Conservation (phyloP, 2,888 invertebrate species). For the Oxystoma pomonae region DNA sequence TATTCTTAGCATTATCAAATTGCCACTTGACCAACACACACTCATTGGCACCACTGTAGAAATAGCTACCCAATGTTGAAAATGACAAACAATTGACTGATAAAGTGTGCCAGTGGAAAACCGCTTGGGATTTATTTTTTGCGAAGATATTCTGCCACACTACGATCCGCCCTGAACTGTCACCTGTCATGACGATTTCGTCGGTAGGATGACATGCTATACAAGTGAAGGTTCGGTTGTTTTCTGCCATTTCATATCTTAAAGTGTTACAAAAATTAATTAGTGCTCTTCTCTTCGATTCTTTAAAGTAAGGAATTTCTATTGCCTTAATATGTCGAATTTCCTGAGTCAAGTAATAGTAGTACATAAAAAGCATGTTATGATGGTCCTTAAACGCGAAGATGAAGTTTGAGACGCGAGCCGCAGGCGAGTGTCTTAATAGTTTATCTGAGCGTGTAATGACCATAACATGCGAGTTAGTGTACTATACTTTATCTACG, state of each 20-base stretch:
- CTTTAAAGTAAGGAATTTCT: too few species aligned
- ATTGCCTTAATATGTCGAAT: too few species aligned
- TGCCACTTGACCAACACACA: constrained; percentile 76
- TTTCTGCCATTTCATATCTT: constrained; percentile 27
- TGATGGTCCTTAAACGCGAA: too few species aligned
- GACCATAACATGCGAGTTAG: too few species aligned
- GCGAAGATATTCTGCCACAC: constrained; percentile 56
- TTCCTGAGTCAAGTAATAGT: too few species aligned
- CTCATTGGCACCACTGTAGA: constrained; percentile 72
- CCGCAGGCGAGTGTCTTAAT: too few species aligned
- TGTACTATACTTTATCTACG: too few species aligned
- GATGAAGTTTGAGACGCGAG: too few species aligned
- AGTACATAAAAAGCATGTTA: too few species aligned
- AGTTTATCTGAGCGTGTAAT: too few species aligned
- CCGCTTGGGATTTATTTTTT: constrained; percentile 42
- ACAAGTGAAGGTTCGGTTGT: constrained; percentile 52
- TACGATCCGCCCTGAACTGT: constrained; percentile 59
- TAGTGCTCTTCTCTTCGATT: too few species aligned
- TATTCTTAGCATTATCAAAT: constrained; percentile 47
- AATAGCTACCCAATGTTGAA: constrained; percentile 58
- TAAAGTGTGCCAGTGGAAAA: constrained; percentile 75
- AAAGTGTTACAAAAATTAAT: too few species aligned
- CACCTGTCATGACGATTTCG: constrained; percentile 63
- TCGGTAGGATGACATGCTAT: constrained; percentile 65
- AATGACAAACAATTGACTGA: constrained; percentile 64